Base-by-base conservation (phyloP, 2,113 vertebrate species). In the Neodontobutis hainanensis region DNA sequence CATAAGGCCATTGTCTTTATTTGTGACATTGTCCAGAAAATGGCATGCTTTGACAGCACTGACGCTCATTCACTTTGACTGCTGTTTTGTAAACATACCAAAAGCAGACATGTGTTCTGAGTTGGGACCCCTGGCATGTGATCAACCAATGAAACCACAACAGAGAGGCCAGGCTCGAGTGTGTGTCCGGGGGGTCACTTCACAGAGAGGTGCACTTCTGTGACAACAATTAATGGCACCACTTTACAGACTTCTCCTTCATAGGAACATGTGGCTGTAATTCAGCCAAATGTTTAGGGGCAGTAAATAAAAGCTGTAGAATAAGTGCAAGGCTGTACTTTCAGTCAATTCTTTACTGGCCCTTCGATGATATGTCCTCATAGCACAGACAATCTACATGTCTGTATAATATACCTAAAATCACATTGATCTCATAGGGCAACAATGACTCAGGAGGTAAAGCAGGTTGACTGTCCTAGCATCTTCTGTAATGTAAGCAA, bases 101-200 rank as follows among this genome's bases (percentile, higher is more conserved):
- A 88, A 78, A 83, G 71, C 80, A 88, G 81, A 84, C 85, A 90
- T 87, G 81, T 90, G 89, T 83, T 88, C 81, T 79, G 84, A 83
- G 83, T 88, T 88, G 79, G 75, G 78, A 80, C 81, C 82, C 81
- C 83, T 81, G 82, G 85, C 84, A 77, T 75, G 81, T 84, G 81
- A 82, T 82, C 73, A 81, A 85, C 79, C 73, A 82, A 78, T 86
- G 74, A 88, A 89, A 90, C 85, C 85, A 88, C 81, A 90, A 87
- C 84, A 88, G 69, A 85, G 82, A 78, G 80, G 73, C 73, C 77
- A 69, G 62, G 70, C 75, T 55, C 43, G 67, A 42, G 70, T 61
- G 52, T 67, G 61, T 49, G 42, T 60, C 68, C 75, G 48, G 36
- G 59, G 65, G 64, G 72, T 63, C 40, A 11, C 67, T 78, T 75